Evolutionary conservation across 2,888 invertebrate species (phyloP).

Genomic region (Poecilus cupreus): DNA sequence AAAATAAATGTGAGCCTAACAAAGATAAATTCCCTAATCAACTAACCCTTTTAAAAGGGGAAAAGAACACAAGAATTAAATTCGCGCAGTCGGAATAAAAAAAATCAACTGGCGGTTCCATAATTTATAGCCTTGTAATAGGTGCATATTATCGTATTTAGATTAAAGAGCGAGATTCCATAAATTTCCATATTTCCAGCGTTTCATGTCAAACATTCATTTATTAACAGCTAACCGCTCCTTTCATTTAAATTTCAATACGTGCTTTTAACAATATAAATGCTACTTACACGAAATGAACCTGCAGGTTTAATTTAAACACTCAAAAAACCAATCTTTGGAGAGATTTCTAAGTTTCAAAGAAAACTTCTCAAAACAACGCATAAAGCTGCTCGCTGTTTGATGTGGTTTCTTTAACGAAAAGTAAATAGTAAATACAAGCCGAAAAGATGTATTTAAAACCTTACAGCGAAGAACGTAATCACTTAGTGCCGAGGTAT

Average conservation of each 20-base stretch:
- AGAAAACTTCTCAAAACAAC: constrained; percentile 18
- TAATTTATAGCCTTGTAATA: constrained; percentile 37
- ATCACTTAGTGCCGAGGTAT: background rate
- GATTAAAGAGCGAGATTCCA: constrained; percentile 35
- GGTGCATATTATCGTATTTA: constrained; percentile 45
- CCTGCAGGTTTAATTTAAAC: constrained; percentile 33
- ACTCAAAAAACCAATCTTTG: constrained; percentile 2
- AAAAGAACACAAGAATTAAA: constrained; percentile 3
- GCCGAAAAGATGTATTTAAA: background rate
- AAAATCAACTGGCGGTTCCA: background rate
- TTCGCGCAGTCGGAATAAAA: constrained; percentile 23
- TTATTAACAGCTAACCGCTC: constrained; percentile 26
- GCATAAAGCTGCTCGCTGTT: constrained; percentile 1
- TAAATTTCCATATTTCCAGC: constrained; percentile 42
- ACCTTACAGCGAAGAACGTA: background rate
- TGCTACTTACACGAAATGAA: constrained; percentile 17
- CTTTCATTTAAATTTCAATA: constrained; percentile 45
- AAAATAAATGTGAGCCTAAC: constrained; percentile 12
- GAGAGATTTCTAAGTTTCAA: background rate
- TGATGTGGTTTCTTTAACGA: constrained; percentile 36
- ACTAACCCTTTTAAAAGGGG: constrained; percentile 3
- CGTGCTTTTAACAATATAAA: constrained; percentile 25
- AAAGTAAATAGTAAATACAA: constrained; percentile 9
- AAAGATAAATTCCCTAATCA: constrained; percentile 20
- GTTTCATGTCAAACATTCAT: constrained; percentile 44